Evolutionary conservation across 2,797 vertebrate species (phyloP).

Genomic region (Todus mexicanus): DNA sequence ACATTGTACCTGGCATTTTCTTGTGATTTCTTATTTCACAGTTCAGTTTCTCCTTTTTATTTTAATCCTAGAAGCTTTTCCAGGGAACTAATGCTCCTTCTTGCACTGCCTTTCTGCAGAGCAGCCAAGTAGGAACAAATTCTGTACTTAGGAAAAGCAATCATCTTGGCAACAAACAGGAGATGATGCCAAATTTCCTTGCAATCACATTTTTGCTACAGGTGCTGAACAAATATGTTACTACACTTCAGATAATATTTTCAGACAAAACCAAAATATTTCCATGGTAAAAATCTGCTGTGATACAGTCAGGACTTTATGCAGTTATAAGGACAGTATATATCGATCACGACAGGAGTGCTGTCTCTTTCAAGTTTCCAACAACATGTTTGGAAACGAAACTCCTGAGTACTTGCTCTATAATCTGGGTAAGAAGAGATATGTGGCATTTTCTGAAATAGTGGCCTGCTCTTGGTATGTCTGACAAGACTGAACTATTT

Average conservation of each 20-base stretch:
- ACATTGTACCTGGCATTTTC: not conserved
- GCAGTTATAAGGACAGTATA: not conserved
- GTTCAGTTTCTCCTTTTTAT: not conserved
- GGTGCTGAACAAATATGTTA: not conserved
- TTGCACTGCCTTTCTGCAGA: not conserved
- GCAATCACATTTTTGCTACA: not conserved
- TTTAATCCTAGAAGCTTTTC: not conserved
- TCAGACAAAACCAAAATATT: not conserved
- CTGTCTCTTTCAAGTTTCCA: not conserved
- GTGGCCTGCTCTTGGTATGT: not conserved
- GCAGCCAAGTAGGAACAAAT: not conserved
- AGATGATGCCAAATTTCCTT: not conserved
- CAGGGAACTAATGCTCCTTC: not conserved
- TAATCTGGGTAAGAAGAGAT: not conserved
- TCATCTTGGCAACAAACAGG: not conserved
- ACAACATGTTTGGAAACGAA: not conserved
- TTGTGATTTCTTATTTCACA: not conserved
- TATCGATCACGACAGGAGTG: accelerated
- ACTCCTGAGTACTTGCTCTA: not conserved
- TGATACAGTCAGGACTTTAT: not conserved
- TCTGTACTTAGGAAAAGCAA: not conserved
- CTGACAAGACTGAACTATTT: not conserved
- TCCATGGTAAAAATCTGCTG: not conserved
- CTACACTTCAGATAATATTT: not conserved
- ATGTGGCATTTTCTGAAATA: not conserved